These are phyloP conservation scores for Holocentrus rufus DNA, from an alignment of 2,797 vertebrate species.

Conservation along the genomic window DNA sequence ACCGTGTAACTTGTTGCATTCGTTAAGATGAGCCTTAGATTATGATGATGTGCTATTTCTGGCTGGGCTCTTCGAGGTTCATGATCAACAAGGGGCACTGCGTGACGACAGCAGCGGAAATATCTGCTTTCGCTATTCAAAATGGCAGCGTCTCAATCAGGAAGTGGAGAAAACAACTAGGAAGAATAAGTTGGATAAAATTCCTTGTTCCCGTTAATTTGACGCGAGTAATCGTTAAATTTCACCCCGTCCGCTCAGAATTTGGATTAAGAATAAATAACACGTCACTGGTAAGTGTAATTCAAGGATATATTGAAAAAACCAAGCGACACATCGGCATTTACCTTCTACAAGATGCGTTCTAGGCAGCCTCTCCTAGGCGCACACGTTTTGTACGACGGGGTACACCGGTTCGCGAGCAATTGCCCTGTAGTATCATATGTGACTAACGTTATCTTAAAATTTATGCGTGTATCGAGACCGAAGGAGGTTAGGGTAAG, in stretches of 20 bases:
- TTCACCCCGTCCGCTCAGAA: conserved; percentile 20
- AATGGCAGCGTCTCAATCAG: conserved; percentile 83
- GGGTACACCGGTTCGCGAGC: conserved; percentile 50
- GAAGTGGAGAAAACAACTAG: conserved; percentile 80
- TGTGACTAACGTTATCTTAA: neutral
- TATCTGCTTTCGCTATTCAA: conserved; percentile 80
- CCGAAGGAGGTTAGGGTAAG: neutral
- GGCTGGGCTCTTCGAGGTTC: conserved; percentile 25
- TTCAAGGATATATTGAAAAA: conserved; percentile 56
- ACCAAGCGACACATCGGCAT: conserved; percentile 73
- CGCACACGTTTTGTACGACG: conserved; percentile 60
- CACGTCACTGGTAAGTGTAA: conserved; percentile 64
- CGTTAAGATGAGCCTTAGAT: conserved; percentile 12
- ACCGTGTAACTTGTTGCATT: neutral
- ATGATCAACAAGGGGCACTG: conserved; percentile 51
- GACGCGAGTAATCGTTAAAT: conserved; percentile 47
- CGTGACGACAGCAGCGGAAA: conserved; percentile 82
- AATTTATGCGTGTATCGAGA: neutral
- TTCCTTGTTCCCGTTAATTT: conserved; percentile 53
- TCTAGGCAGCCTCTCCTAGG: conserved; percentile 72
- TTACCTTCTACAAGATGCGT: conserved; percentile 62
- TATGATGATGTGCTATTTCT: conserved; percentile 43
- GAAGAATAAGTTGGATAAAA: conserved; percentile 80
- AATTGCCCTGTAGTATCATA: neutral
- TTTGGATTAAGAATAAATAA: conserved; percentile 58